These are phyloP conservation scores for Drosophila cardini DNA, from an alignment of 1,140 invertebrate genomes.

Conservation along the genomic window DNA sequence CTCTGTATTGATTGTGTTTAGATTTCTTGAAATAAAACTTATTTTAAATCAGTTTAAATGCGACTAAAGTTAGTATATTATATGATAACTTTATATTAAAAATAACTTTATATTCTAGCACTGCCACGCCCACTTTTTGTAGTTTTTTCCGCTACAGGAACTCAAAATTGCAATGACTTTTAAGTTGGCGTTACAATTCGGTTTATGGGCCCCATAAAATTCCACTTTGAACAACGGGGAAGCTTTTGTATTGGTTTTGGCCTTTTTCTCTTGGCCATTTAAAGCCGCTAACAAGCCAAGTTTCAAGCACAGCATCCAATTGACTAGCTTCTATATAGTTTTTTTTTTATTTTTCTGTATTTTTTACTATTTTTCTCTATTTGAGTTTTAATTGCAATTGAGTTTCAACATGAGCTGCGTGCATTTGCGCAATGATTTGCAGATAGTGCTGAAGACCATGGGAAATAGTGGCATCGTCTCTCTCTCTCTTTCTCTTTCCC, in stretches of 20 bases:
- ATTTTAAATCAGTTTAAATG: too few relatives aligned
- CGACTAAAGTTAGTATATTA: too few relatives aligned
- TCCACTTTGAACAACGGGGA: conserved; percentile 52
- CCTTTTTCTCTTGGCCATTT: conserved; percentile 75
- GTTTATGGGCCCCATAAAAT: conserved; percentile 30
- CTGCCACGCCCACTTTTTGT: too few relatives aligned
- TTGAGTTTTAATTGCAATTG: conserved; percentile 78
- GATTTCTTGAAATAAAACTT: too few relatives aligned
- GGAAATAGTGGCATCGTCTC: conserved; percentile 22
- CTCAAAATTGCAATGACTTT: not conserved
- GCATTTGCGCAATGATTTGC: conserved; percentile 79
- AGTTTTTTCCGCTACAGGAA: not conserved
- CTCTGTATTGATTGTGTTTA: too few relatives aligned
- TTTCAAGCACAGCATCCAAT: conserved; percentile 34
- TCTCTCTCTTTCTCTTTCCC: too few relatives aligned
- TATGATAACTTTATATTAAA: too few relatives aligned
- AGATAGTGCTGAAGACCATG: conserved; percentile 58
- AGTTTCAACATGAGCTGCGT: conserved; percentile 75
- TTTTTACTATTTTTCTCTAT: not conserved
- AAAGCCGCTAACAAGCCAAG: conserved; percentile 62
- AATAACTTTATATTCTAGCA: too few relatives aligned
- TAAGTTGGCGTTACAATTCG: conserved; percentile 4
- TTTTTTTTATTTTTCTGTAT: conserved; percentile 26
- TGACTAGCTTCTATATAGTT: conserved; percentile 51
- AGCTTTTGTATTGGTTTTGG: conserved; percentile 44